phyloP scores from a whole-genome alignment of 2,113 vertebrate species.

The Laticauda laticaudata region DNA sequence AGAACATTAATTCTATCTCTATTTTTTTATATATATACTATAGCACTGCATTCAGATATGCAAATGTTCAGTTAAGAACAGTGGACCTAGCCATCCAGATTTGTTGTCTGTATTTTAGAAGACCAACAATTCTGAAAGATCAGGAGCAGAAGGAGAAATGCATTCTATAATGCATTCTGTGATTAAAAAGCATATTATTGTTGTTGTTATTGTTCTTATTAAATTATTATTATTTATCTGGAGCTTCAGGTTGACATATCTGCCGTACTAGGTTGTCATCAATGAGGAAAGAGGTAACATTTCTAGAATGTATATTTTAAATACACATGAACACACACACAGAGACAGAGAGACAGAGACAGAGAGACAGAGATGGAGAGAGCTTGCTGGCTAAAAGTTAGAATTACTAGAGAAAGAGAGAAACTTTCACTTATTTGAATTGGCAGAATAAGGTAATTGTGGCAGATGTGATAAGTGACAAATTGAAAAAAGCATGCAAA shows the following conservation, averaged over 20 bases:
- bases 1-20: conserved; percentile 2
- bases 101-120: background rate
- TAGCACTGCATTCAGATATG: background rate
- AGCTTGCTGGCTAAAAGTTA: background rate
- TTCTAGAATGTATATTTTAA: background rate
- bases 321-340: background rate
- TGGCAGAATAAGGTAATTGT: background rate
- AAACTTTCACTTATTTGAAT: background rate
- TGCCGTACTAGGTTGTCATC: background rate
- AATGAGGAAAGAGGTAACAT: background rate
- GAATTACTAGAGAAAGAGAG: background rate
- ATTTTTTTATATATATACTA: background rate
- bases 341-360: too few relatives aligned
- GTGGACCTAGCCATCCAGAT: background rate
- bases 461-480: background rate
- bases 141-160: background rate
- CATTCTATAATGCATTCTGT: background rate
- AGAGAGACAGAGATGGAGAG: too few relatives aligned
- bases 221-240: background rate
- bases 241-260: background rate
- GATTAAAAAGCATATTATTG: background rate
- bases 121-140: background rate
- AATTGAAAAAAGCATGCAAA: background rate
- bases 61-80: background rate
- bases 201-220: background rate